These are phyloP conservation scores for Apostichopus leukothele DNA, from an alignment of 53 echinoderm and acorn worm species.

Conservation along the genomic window DNA sequence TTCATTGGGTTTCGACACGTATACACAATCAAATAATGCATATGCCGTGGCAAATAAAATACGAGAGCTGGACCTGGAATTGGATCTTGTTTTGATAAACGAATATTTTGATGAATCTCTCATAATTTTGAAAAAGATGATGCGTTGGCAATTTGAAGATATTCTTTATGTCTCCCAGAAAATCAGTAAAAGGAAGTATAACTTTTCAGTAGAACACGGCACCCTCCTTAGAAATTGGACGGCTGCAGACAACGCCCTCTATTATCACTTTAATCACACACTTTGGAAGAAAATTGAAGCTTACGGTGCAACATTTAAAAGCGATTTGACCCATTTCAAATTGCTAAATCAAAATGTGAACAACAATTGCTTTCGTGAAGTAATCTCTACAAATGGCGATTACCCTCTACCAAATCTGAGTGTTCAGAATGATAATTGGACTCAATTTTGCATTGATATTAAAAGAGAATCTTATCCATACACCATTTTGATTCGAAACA, in stretches of 20 bases:
- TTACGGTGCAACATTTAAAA: slow-evolving; percentile 28
- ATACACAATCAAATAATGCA: too few relatives aligned
- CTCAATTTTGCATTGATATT: too few relatives aligned
- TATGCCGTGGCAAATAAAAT: slow-evolving; percentile 16
- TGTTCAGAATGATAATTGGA: too few relatives aligned
- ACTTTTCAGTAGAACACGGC: slow-evolving; percentile 16
- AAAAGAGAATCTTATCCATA: too few relatives aligned
- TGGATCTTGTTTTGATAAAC: slow-evolving; percentile 65
- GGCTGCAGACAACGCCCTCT: slow-evolving; percentile 41
- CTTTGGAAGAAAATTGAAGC: slow-evolving; percentile 51
- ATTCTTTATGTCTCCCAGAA: slow-evolving; percentile 55
- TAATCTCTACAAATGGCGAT: too few relatives aligned
- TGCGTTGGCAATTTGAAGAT: slow-evolving; percentile 69
- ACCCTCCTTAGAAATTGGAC: slow-evolving; percentile 49
- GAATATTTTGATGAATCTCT: slow-evolving; percentile 78
- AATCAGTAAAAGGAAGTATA: slow-evolving; percentile 38
- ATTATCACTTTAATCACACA: slow-evolving; percentile 59
- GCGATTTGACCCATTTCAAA: background rate
- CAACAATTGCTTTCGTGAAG: too few relatives aligned
- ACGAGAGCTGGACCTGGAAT: slow-evolving; percentile 43
- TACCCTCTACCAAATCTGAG: too few relatives aligned
- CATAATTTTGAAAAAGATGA: slow-evolving; percentile 52
- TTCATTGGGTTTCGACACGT: slow-evolving; percentile 63
- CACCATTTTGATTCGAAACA: too few relatives aligned
- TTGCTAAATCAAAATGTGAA: too few relatives aligned